These are phyloP conservation scores for mouse (Mus musculus) DNA, from an alignment of 2,113 vertebrate genomes.

Conservation along the genomic window GRCm39 chr11:35775501-35776000, in stretches of 20 bases:
- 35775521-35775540: background rate
- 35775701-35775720: conserved; percentile 57
- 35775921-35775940: background rate
- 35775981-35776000: background rate
- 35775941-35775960: background rate
- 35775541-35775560: background rate
- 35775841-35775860: background rate
- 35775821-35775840: rapidly evolving
- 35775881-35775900: background rate
- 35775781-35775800: conserved; percentile 39
- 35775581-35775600: background rate
- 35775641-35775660: conserved; percentile 29
- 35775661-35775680: conserved; percentile 40
- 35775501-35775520: background rate
- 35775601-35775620: background rate
- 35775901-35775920: background rate
- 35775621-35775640: background rate
- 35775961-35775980: background rate
- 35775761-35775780: conserved; percentile 65
- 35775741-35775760: conserved; percentile 67
- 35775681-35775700: conserved; percentile 55
- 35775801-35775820: background rate
- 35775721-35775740: conserved; percentile 64
- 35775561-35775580: background rate
- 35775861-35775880: background rate